A percentile compares a stretch with the other conserved stretches of the same genome.
Evolutionary conservation across 2,797 vertebrate genomes (phyloP).

Genomic region (Diglossa cyanea): DNA sequence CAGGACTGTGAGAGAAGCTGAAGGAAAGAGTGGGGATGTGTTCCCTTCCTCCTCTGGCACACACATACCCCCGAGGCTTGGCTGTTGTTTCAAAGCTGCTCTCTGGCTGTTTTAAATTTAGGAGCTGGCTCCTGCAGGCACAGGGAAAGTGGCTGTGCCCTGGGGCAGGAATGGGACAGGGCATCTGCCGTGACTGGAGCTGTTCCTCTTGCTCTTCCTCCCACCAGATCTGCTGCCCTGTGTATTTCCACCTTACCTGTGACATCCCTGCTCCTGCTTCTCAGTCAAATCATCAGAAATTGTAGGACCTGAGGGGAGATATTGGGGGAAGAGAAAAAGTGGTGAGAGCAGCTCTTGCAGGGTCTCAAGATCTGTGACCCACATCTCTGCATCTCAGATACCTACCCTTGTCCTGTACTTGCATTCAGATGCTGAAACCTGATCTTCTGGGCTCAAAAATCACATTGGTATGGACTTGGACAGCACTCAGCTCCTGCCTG

Average conservation of each 20-base stretch:
- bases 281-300: not conserved
- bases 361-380: not conserved
- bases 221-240: fast-evolving
- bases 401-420: fast-evolving
- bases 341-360: fast-evolving
- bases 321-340: not conserved
- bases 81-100: not conserved
- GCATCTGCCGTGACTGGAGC: not conserved
- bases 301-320: not conserved
- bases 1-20: fast-evolving
- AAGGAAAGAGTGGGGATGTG: not conserved
- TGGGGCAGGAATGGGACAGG: not conserved
- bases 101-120: not conserved
- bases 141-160: fast-evolving
- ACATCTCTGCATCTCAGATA: not conserved
- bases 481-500: not conserved
- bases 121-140: not conserved
- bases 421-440: fast-evolving
- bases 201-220: not conserved
- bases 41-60: not conserved
- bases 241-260: not conserved
- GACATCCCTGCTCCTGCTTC: not conserved
- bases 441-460: not conserved
- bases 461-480: fast-evolving
- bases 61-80: not conserved